Base-by-base conservation (phyloP, 2,113 vertebrate species). In the Cariama cristata region DNA sequence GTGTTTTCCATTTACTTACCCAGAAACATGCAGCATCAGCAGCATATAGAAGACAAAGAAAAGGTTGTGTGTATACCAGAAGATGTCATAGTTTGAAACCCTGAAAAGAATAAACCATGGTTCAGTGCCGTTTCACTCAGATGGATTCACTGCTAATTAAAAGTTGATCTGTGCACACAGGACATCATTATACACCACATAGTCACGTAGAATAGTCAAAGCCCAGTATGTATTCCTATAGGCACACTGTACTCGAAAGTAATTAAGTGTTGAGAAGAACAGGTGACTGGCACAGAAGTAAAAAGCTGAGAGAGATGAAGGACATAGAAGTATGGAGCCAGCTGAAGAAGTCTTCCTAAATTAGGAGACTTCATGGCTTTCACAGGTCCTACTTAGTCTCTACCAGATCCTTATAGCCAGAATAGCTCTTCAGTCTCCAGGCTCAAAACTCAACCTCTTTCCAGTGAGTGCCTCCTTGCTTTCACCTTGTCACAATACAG, bases 11-110 rank as follows among this genome's bases (percentile, higher is more conserved):
- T 50, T 55, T 95, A 98, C 99, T 97, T 99, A 99, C 99, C 99
- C 99, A 50, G 99, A 98, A 95, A 99, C 99, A 95, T 99, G 99
- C 80, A 99, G 93, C 98, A 99, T 98, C 79, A 99, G 98, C 92
- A 99, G 98, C 95, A 99, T 92, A 97, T 99, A 99, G 98, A 99
- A 99, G 89, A 99, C 95, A 89, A 99, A 99, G 98, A 99, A 99
- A 97, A 99, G 99, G 97, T 99, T 99, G 98, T 99, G 99, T 55
- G 99, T 99, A 87, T 99, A 99, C 99, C 99, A 99, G 98, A 99
- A 99, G 97, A 99, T 99, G 97, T 99, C 99, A 98, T 99, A 99
- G 94, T 98, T 99, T 93, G 98, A 99, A 91, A 99, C 96, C 97
- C 99, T 99, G 98, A 28, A 98, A 97, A 96, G 87, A 97, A 97